A percentile compares a stretch with the other conserved stretches of the same genome.
These are phyloP conservation scores for Beaufortia kweichowensis DNA, from an alignment of 2,113 vertebrate genomes.

Conservation along the genomic window DNA sequence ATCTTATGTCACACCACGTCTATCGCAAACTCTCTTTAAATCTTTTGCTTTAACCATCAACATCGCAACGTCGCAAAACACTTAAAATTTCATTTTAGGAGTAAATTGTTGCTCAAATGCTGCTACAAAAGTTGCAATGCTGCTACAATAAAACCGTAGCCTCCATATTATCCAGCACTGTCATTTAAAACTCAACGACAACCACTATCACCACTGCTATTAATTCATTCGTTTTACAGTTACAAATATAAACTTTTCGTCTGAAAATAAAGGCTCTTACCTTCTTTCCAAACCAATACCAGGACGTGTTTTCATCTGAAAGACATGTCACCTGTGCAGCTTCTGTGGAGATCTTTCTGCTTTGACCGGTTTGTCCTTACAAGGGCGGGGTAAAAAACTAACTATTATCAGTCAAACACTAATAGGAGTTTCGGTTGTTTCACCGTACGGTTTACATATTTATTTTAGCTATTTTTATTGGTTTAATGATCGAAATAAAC, in stretches of 20 bases:
- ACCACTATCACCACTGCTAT: too few relatives aligned
- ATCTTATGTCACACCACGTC: not conserved
- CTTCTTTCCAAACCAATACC: conserved; percentile 5
- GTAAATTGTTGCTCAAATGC: too few relatives aligned
- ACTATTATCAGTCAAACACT: not conserved
- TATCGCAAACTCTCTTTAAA: not conserved
- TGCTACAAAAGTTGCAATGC: too few relatives aligned
- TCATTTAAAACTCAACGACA: too few relatives aligned
- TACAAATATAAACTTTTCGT: too few relatives aligned
- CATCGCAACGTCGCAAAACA: too few relatives aligned
- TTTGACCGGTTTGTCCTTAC: conserved; percentile 29
- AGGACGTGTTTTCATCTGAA: not conserved
- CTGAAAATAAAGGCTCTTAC: conserved; percentile 29
- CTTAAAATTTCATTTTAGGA: too few relatives aligned
- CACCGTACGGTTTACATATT: not conserved
- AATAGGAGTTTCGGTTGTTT: not conserved
- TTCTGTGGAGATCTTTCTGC: not conserved
- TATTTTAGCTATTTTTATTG: too few relatives aligned
- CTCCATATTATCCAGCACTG: too few relatives aligned
- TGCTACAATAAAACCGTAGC: too few relatives aligned
- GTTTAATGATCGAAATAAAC: not conserved
- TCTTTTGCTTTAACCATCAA: too few relatives aligned
- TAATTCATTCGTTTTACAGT: too few relatives aligned
- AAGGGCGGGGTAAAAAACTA: not conserved
- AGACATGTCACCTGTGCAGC: not conserved